A percentile compares a stretch with the other conserved stretches of the same genome.
phyloP scores from a whole-genome alignment of 1,140 invertebrate species.

The Drosophila cardini region DNA sequence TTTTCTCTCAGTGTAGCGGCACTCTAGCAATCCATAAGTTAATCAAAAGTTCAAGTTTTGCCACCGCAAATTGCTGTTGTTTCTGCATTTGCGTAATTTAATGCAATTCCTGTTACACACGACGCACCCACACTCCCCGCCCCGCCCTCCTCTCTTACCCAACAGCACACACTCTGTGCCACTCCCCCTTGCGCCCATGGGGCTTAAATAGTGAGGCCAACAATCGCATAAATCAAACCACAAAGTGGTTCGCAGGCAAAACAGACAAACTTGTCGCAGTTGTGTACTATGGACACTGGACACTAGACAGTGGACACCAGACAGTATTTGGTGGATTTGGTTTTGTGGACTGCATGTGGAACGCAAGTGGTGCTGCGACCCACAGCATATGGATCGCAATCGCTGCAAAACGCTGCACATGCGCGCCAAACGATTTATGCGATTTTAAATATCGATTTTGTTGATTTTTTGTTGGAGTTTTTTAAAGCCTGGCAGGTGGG shows the following conservation, averaged over 20 bases:
- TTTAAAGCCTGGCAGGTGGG: conserved; percentile 58
- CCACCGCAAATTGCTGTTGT: conserved; percentile 40
- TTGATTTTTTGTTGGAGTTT: conserved; percentile 66
- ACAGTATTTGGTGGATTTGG: neutral
- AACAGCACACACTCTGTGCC: neutral
- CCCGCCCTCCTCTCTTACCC: neutral
- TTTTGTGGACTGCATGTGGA: conserved; percentile 25
- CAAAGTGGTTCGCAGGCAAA: conserved; percentile 62
- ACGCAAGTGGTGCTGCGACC: conserved; percentile 44
- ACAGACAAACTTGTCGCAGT: conserved; percentile 25
- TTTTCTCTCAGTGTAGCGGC: neutral
- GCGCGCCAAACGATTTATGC: conserved; percentile 70
- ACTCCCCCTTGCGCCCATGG: neutral
- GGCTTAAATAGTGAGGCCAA: conserved; percentile 48
- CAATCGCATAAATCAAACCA: conserved; percentile 75
- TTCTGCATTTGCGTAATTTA: conserved; percentile 76
- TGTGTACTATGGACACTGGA: conserved; percentile 20
- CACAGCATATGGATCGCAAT: conserved; percentile 21
- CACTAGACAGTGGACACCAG: no score
- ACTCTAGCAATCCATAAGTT: conserved; percentile 52
- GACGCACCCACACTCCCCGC: conserved; percentile 75
- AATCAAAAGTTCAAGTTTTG: conserved; percentile 77
- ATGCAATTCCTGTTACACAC: conserved; percentile 76
- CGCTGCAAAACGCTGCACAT: conserved; percentile 14
- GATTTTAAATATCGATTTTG: conserved; percentile 84